phyloP scores from a whole-genome alignment of 2,113 vertebrate species.

The Neopipo cinnamomea region DNA sequence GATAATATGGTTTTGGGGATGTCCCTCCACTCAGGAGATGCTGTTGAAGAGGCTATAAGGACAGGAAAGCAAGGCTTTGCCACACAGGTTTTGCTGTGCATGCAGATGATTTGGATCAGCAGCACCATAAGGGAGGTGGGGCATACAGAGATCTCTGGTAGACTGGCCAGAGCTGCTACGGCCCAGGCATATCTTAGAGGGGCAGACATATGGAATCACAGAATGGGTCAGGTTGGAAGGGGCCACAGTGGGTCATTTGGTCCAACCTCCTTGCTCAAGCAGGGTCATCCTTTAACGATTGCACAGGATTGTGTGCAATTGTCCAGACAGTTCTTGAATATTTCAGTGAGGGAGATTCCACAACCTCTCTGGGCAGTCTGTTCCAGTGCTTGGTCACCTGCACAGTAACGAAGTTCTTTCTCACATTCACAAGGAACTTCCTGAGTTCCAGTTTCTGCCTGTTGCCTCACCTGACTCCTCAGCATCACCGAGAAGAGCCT shows the following conservation, averaged over 20 bases:
- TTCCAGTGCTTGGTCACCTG: neutral
- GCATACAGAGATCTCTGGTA: neutral
- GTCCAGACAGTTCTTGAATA: neutral
- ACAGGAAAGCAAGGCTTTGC: neutral
- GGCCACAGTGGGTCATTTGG: neutral
- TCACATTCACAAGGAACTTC: neutral
- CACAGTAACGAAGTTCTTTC: neutral
- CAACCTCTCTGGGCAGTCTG: neutral
- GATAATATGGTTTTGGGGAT: neutral
- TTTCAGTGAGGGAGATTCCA: neutral
- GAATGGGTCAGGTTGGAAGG: neutral
- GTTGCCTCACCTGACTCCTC: neutral
- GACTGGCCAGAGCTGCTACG: neutral
- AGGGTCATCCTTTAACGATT: neutral
- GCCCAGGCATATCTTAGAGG: neutral
- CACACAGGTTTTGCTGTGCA: neutral
- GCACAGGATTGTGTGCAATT: neutral
- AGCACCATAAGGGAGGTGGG: neutral
- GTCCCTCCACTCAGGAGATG: neutral
- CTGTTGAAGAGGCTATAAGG: neutral
- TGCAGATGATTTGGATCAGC: neutral
- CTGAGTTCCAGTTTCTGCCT: neutral
- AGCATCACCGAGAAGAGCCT: neutral
- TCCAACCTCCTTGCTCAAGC: neutral
- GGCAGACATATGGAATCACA: neutral